Conservation (phyloP, 2,113 vertebrate species). For the Poicephalus meyeri region DNA sequence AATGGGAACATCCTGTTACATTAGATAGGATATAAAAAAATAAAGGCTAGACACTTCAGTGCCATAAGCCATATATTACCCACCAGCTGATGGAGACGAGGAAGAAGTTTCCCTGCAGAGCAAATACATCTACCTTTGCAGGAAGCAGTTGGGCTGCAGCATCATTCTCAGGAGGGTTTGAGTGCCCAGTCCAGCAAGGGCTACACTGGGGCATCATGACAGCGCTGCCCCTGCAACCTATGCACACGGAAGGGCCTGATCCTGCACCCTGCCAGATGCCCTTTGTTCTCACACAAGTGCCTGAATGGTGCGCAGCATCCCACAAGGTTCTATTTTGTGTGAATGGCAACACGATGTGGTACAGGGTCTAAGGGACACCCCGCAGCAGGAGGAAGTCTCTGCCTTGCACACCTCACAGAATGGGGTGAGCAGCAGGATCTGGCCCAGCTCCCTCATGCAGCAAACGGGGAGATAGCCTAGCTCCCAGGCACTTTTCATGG, state of each 20-base stretch:
- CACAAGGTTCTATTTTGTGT: accelerated
- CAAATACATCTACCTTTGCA: background rate
- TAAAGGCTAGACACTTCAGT: slow-evolving; percentile 56
- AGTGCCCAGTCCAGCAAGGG: background rate
- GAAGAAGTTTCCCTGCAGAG: background rate
- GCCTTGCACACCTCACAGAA: accelerated
- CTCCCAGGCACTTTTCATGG: background rate
- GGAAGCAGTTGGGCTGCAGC: background rate
- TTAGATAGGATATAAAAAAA: slow-evolving; percentile 63
- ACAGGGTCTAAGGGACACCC: background rate
- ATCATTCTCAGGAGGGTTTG: background rate
- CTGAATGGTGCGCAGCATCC: background rate
- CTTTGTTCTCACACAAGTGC: background rate
- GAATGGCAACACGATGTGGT: background rate
- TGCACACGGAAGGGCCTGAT: accelerated
- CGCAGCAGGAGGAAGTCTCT: background rate
- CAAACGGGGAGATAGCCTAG: accelerated
- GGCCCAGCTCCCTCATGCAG: background rate
- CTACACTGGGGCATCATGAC: background rate
- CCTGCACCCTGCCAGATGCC: background rate
- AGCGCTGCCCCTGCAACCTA: background rate
- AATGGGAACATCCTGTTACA: slow-evolving; percentile 68
- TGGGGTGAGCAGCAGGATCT: background rate
- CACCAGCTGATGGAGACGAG: background rate
- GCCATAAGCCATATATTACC: slow-evolving; percentile 50